Evolutionary conservation across 2,888 invertebrate genomes (phyloP).

Genomic region (Heliconius ismenius): DNA sequence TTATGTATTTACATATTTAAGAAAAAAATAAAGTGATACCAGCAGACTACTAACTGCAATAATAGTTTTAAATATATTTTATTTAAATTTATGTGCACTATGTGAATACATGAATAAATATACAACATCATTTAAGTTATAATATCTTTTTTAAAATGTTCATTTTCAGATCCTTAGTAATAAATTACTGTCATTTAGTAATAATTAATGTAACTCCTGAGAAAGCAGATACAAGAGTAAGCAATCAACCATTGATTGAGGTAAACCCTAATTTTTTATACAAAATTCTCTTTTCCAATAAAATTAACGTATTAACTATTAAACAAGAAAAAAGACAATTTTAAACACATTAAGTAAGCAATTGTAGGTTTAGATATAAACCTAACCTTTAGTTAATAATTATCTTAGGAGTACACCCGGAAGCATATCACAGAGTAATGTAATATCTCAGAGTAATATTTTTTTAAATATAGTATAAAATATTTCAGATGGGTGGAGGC

Average conservation of each 20-base stretch:
- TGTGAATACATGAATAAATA: not conserved
- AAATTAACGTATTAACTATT: not conserved
- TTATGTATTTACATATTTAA: not conserved
- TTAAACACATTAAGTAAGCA: too few relatives aligned
- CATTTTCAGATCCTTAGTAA: conserved; percentile 84
- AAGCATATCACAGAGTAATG: not conserved
- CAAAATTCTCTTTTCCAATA: not conserved
- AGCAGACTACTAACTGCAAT: too few relatives aligned
- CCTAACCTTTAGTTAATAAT: too few relatives aligned
- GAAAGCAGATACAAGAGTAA: conserved; percentile 89
- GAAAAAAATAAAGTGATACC: too few relatives aligned
- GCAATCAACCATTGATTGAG: conserved; percentile 86
- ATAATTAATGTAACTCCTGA: conserved; percentile 94
- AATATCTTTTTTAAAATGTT: not conserved
- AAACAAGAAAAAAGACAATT: not conserved
- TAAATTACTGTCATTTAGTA: conserved; percentile 94
- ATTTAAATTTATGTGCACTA: not conserved
- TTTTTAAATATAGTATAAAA: conserved; percentile 25
- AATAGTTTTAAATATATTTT: not conserved
- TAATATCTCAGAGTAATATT: too few relatives aligned
- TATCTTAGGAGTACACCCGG: too few relatives aligned
- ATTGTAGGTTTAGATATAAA: too few relatives aligned
- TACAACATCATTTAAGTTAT: not conserved
- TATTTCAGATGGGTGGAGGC: conserved; percentile 84
- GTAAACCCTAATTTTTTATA: conserved; percentile 61